Percentiles rank a stretch among this genome's conserved stretches.
Evolutionary conservation across 1,140 invertebrate species (phyloP).

Genomic region (Himalopsyche phryganea): DNA sequence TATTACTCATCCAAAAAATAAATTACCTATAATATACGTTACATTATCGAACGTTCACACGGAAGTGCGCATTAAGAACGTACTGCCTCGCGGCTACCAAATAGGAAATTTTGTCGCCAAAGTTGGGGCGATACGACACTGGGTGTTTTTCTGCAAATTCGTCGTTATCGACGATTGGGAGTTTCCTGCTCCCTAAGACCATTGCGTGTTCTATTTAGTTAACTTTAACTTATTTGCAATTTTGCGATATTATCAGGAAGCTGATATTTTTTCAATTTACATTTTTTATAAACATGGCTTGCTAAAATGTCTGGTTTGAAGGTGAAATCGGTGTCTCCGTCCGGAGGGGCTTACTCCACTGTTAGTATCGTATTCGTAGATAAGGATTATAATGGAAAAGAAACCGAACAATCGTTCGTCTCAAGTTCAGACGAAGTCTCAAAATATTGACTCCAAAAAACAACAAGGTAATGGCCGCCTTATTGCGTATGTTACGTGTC

Average conservation of each 20-base stretch:
- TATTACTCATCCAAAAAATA: too few species aligned
- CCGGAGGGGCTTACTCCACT: conserved; percentile 57
- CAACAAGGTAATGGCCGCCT: conserved; percentile 57
- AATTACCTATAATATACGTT: too few species aligned
- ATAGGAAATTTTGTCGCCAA: conserved; percentile 60
- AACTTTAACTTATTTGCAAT: conserved; percentile 7
- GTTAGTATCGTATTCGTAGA: conserved; percentile 42
- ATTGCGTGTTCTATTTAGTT: conserved; percentile 4
- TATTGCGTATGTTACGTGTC: conserved; percentile 21
- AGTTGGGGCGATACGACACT: conserved; percentile 57
- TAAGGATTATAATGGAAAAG: conserved; percentile 65
- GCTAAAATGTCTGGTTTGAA: conserved; percentile 71
- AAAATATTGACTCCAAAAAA: conserved; percentile 64
- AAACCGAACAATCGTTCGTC: conserved; percentile 60
- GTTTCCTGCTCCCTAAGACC: conserved; percentile 50
- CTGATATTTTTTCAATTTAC: conserved; percentile 53
- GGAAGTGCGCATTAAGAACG: conserved; percentile 43
- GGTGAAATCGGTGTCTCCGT: conserved; percentile 55
- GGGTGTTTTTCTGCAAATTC: conserved; percentile 51
- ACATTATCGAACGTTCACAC: conserved; percentile 15
- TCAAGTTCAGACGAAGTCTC: conserved; percentile 60
- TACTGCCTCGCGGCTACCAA: conserved; percentile 5
- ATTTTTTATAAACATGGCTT: conserved; percentile 70
- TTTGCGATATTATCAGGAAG: conserved; percentile 24
- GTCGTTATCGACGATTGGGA: conserved; percentile 64